Conservation (phyloP, 2,888 invertebrate genomes). For the Meloe dianella region DNA sequence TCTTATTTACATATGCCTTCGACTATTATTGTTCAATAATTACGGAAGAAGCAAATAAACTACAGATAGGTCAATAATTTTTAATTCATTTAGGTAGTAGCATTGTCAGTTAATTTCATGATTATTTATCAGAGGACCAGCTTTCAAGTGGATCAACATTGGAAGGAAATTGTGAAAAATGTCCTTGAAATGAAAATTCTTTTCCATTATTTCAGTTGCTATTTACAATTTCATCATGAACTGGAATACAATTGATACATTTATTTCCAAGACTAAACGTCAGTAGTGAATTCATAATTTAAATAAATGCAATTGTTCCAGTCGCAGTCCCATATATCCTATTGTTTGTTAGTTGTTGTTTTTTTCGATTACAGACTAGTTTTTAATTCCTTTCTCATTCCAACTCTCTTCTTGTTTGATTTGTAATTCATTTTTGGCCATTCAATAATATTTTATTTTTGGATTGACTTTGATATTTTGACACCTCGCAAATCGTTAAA, state of each 20-base stretch:
- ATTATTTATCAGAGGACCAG: background rate
- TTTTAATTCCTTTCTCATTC: background rate
- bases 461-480: constrained; percentile 9
- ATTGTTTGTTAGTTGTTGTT: background rate
- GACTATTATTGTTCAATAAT: no score
- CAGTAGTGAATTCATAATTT: constrained; percentile 10
- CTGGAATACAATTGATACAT: constrained; percentile 9
- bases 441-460: background rate
- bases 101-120: background rate
- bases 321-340: constrained; percentile 4
- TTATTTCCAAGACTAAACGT: constrained; percentile 4
- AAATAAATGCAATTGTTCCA: constrained; percentile 10
- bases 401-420: background rate
- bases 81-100: no score
- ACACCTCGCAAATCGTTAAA: background rate
- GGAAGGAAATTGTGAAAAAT: background rate
- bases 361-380: background rate
- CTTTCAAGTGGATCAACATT: background rate
- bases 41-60: no score
- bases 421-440: background rate
- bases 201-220: background rate
- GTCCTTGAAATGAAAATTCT: background rate
- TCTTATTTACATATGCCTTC: no score
- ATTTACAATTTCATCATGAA: constrained; percentile 2
- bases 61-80: no score